A percentile compares a stretch with the other conserved stretches of the same genome.
phyloP scores from a whole-genome alignment of 2,888 invertebrate species.

The Drosophila niveifrons region DNA sequence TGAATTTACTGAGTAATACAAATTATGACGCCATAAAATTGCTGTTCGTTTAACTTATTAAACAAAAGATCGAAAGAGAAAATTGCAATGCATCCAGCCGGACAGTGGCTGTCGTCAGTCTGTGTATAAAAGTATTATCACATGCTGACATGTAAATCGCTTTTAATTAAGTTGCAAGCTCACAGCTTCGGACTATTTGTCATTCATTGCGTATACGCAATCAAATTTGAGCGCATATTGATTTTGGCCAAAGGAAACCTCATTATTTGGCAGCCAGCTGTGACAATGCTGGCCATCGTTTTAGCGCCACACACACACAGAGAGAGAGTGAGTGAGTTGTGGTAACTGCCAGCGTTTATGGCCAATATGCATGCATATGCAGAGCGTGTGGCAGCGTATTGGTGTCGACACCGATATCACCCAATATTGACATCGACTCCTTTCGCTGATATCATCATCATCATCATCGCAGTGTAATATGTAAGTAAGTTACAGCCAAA shows the following conservation, averaged over 20 bases:
- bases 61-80: no score
- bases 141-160: conserved; percentile 23
- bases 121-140: neutral
- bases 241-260: conserved; percentile 35
- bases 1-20: no score
- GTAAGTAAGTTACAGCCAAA: conserved; percentile 11
- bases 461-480: conserved; percentile 46
- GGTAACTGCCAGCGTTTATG: conserved; percentile 35
- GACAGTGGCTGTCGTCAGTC: conserved; percentile 20
- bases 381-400: neutral
- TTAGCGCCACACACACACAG: conserved; percentile 24
- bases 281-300: conserved; percentile 46
- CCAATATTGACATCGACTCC: conserved; percentile 12
- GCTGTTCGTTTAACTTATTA: no score
- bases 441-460: conserved; percentile 60
- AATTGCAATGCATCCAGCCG: neutral
- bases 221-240: conserved; percentile 47
- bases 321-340: neutral
- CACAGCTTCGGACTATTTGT: conserved; percentile 6
- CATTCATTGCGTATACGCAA: conserved; percentile 67
- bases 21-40: no score
- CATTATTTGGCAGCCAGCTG: conserved; percentile 53
- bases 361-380: conserved; percentile 51
- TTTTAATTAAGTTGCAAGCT: conserved; percentile 56
- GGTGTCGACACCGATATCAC: neutral